Evolutionary conservation across 2,113 vertebrate species (phyloP).

Genomic region (Anseranas semipalmata): DNA sequence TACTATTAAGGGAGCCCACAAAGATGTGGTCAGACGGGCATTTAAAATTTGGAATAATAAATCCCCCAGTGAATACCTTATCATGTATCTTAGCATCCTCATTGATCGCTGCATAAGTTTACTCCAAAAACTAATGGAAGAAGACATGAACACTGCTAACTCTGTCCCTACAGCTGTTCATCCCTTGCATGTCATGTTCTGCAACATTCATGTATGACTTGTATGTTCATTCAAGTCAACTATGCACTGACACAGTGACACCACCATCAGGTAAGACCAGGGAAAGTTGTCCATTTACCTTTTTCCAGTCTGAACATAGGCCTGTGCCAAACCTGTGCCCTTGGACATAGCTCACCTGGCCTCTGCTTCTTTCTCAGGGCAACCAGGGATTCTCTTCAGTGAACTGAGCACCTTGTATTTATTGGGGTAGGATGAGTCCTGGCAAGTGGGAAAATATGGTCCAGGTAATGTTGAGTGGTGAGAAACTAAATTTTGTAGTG

Average conservation of each 20-base stretch:
- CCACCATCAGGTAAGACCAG: rapidly evolving
- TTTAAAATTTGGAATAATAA: conserved; percentile 1
- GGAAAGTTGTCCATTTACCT: neutral
- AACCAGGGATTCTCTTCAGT: neutral
- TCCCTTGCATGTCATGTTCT: neutral
- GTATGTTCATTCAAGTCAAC: rapidly evolving
- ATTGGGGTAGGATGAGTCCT: neutral
- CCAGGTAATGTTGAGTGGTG: neutral
- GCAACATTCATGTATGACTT: neutral
- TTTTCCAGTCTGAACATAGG: neutral
- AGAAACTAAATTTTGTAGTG: neutral
- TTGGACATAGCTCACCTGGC: rapidly evolving
- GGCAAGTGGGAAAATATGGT: neutral
- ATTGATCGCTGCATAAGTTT: neutral
- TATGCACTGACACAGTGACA: neutral
- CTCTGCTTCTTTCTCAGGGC: neutral
- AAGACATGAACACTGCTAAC: neutral
- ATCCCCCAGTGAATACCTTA: neutral
- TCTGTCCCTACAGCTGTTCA: neutral
- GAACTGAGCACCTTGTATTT: neutral
- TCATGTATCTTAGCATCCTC: neutral
- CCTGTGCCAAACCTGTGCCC: neutral
- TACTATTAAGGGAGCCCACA: neutral
- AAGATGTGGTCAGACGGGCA: neutral
- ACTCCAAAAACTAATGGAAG: neutral